A percentile compares a stretch with the other conserved stretches of the same genome.
phyloP scores from a whole-genome alignment of 2,797 vertebrate species.

The Liparis tanakae region DNA sequence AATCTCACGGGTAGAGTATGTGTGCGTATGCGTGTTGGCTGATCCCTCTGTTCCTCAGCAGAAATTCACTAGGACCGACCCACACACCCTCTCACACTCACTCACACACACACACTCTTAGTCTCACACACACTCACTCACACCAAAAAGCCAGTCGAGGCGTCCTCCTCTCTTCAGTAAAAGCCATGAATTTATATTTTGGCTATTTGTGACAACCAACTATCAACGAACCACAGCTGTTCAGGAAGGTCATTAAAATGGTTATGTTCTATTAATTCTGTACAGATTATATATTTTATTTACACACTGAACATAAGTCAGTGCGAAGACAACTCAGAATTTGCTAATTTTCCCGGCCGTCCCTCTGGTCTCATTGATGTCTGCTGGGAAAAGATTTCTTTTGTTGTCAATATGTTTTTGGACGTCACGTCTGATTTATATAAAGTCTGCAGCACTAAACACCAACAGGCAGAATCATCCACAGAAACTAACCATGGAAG shows the following conservation, averaged over 20 bases:
- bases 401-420: slow-evolving; percentile 12
- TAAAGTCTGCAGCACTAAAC: slow-evolving; percentile 56
- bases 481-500: neutral
- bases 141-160: slow-evolving; percentile 46
- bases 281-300: slow-evolving; percentile 84
- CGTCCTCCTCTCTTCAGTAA: slow-evolving; percentile 39
- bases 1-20: slow-evolving; percentile 35
- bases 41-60: slow-evolving; percentile 82
- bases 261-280: slow-evolving; percentile 80
- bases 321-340: slow-evolving; percentile 48
- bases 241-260: slow-evolving; percentile 76
- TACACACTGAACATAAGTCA: slow-evolving; percentile 68
- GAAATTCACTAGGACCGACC: slow-evolving; percentile 81
- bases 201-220: slow-evolving; percentile 49
- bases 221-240: slow-evolving; percentile 65
- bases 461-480: slow-evolving; percentile 4
- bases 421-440: slow-evolving; percentile 29
- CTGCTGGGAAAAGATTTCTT: slow-evolving; percentile 21
- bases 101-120: neutral
- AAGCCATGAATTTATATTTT: slow-evolving; percentile 51
- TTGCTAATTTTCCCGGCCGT: slow-evolving; percentile 26
- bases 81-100: slow-evolving; percentile 3
- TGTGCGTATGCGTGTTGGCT: slow-evolving; percentile 41
- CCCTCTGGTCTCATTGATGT: slow-evolving; percentile 35
- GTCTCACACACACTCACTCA: neutral